These are phyloP conservation scores for Thamnophis sirtalis DNA, from an alignment of 2,113 vertebrate genomes.

Conservation along the genomic window DNA sequence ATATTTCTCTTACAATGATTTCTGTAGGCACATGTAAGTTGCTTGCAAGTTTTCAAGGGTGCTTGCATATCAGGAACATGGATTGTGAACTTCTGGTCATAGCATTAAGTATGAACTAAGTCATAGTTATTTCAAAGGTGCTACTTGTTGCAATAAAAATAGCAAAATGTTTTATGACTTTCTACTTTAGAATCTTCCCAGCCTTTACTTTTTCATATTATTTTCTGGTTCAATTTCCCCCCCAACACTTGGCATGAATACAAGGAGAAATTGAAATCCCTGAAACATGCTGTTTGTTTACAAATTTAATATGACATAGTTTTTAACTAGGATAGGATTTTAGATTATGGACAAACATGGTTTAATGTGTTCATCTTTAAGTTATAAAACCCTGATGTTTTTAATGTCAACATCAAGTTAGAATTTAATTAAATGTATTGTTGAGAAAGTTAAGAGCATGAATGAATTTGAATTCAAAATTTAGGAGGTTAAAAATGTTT, in stretches of 20 bases:
- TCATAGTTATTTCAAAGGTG: not conserved
- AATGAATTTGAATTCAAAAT: not conserved
- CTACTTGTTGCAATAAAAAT: not conserved
- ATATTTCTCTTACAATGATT: not conserved
- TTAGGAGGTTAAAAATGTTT: not conserved
- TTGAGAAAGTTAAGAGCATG: not conserved
- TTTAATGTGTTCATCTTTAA: not conserved
- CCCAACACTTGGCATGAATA: not conserved
- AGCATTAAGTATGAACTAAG: not conserved
- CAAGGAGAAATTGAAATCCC: not conserved
- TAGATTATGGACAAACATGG: not conserved
- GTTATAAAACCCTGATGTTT: not conserved
- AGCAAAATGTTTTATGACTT: not conserved
- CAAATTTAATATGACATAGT: not conserved
- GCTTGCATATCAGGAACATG: not conserved
- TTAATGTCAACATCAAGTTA: not conserved
- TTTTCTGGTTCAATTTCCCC: not conserved
- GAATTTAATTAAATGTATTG: not conserved
- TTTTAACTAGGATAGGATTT: not conserved
- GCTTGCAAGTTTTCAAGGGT: not conserved
- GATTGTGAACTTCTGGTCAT: not conserved
- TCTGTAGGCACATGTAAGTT: not conserved
- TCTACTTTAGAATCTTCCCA: not conserved
- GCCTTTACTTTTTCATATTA: not conserved
- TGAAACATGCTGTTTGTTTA: not conserved